Evolutionary conservation across 2,113 vertebrate species (phyloP).

Genomic region (Centropus bengalensis): DNA sequence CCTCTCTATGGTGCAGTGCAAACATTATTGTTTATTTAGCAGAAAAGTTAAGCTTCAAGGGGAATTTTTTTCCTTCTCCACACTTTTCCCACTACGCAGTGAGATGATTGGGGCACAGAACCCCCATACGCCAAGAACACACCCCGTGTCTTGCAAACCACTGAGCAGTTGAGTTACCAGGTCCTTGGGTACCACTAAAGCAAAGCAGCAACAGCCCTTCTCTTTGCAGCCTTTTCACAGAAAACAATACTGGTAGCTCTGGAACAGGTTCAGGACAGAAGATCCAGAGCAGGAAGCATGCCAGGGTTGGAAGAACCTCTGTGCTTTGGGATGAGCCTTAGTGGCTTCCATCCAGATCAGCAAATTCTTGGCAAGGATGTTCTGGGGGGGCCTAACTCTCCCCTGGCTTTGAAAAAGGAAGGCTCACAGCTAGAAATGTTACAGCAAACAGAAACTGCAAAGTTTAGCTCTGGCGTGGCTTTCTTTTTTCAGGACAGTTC

Average conservation of each 20-base stretch:
- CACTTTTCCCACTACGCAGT: neutral
- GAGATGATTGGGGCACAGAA: neutral
- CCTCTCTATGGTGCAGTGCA: neutral
- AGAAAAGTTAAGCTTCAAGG: neutral
- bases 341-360: neutral
- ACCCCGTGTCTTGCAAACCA: fast-evolving
- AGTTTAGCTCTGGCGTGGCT: neutral
- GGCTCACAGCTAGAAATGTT: neutral
- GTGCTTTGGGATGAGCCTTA: neutral
- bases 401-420: neutral
- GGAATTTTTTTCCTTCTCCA: fast-evolving
- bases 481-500: neutral
- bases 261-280: neutral
- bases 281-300: neutral
- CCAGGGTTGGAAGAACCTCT: neutral
- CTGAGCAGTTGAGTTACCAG: neutral
- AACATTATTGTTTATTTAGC: neutral
- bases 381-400: neutral
- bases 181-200: neutral
- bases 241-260: neutral
- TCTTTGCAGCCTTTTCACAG: neutral
- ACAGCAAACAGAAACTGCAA: neutral
- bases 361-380: neutral
- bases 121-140: neutral
- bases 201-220: neutral